phyloP scores from a whole-genome alignment of 2,888 invertebrate species.

The Acrobeloides nanus region DNA sequence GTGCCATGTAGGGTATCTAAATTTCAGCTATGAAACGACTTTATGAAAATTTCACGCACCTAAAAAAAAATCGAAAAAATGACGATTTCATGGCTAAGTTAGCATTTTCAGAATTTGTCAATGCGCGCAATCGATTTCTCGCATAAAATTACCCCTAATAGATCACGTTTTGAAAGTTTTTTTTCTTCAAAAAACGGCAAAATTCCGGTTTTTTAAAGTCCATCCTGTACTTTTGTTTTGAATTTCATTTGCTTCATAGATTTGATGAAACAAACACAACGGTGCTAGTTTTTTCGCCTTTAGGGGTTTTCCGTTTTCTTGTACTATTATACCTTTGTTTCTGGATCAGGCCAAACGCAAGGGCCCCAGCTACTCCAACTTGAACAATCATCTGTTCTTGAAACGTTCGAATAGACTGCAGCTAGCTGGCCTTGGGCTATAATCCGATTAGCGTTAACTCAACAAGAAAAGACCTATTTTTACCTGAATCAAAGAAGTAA shows the following conservation, averaged over 20 bases:
- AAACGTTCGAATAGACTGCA: constrained; percentile 49
- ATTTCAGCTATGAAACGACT: no score
- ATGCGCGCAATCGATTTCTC: background rate
- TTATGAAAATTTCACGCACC: no score
- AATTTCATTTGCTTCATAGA: no score
- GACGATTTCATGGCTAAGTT: background rate
- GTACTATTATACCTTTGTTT: constrained; percentile 26
- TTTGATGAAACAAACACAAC: no score
- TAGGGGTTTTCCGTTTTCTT: no score
- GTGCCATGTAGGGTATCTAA: constrained; percentile 41
- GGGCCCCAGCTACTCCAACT: constrained; percentile 42
- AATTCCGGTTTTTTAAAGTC: background rate
- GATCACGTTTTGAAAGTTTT: background rate
- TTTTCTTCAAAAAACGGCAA: no score
- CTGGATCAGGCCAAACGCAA: constrained; percentile 48
- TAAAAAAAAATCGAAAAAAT: background rate
- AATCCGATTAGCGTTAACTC: no score
- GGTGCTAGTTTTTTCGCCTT: no score
- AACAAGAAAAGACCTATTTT: no score
- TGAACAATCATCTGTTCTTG: constrained; percentile 35
- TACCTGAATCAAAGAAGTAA: no score
- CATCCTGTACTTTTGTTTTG: no score
- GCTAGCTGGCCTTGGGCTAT: no score
- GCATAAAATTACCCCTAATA: background rate
- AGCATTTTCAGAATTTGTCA: background rate